Conservation (phyloP, 1,140 invertebrate species). For the Dendrolimus punctatus region DNA sequence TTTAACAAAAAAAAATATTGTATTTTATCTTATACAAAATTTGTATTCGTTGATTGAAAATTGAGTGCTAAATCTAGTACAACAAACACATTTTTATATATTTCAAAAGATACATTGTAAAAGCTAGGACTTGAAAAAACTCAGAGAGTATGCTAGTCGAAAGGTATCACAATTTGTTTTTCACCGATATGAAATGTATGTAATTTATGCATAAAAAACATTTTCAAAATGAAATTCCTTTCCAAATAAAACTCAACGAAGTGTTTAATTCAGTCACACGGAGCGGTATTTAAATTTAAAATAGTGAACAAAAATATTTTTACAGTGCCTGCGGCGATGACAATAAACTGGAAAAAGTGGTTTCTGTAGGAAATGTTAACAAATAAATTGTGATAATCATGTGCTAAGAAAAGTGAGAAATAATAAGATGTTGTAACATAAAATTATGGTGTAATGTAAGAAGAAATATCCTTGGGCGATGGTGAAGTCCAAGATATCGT, state of each 20-base stretch:
- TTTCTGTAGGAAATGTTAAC: slow-evolving; percentile 7
- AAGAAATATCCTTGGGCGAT: slow-evolving; percentile 25
- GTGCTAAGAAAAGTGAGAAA: slow-evolving; percentile 16
- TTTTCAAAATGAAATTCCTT: too few species aligned
- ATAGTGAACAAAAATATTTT: neutral
- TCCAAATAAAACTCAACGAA: neutral
- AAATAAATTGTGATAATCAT: slow-evolving; percentile 20
- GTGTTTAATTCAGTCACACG: neutral
- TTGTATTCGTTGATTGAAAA: too few species aligned
- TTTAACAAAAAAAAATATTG: too few species aligned
- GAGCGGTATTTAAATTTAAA: neutral
- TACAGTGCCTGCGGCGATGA: slow-evolving; percentile 10
- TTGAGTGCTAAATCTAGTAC: too few species aligned
- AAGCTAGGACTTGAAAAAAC: too few species aligned
- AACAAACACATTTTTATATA: too few species aligned
- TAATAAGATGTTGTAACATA: slow-evolving; percentile 1
- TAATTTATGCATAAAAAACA: too few species aligned
- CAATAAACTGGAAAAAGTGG: slow-evolving; percentile 11
- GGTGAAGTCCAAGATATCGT: slow-evolving; percentile 22
- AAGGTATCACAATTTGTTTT: too few species aligned
- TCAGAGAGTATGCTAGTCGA: too few species aligned
- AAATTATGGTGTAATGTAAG: slow-evolving; percentile 21
- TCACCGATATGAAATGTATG: too few species aligned
- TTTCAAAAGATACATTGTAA: too few species aligned
- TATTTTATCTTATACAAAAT: too few species aligned